phyloP scores from a whole-genome alignment of 1,140 invertebrate species.

The Teleogryllus occipitalis region DNA sequence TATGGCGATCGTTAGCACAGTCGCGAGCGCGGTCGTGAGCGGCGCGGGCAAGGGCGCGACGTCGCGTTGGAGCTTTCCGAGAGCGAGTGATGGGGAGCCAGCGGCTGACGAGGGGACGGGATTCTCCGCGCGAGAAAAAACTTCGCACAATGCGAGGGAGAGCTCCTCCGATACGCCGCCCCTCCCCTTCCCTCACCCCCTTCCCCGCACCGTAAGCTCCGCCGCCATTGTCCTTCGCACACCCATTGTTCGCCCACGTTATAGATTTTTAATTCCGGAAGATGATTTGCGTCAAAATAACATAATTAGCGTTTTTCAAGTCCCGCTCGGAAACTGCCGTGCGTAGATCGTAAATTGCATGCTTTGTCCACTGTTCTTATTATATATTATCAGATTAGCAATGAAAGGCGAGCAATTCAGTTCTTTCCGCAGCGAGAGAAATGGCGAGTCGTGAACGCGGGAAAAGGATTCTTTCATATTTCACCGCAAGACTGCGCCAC shows the following conservation, averaged over 20 bases:
- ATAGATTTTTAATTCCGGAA: slow-evolving; percentile 2
- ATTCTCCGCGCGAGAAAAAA: background rate
- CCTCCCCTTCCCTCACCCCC: background rate
- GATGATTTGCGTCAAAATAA: background rate
- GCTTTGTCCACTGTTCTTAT: background rate
- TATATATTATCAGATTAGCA: background rate
- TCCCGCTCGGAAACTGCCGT: background rate
- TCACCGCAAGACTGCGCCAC: slow-evolving; percentile 9
- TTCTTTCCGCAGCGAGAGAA: background rate
- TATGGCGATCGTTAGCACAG: too few relatives aligned
- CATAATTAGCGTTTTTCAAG: background rate
- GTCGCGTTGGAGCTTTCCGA: background rate
- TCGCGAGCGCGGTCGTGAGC: too few relatives aligned
- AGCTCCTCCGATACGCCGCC: background rate
- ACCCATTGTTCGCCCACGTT: background rate
- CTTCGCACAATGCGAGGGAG: background rate
- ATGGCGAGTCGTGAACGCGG: slow-evolving; percentile 17
- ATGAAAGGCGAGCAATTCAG: background rate
- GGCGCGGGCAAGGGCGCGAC: too few relatives aligned
- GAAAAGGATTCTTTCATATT: slow-evolving; percentile 18
- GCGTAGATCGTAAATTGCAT: background rate
- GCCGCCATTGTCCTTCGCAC: background rate
- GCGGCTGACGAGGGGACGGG: background rate
- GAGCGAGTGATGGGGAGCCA: background rate
- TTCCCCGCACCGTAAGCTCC: background rate